Percentiles rank a stretch among this genome's conserved stretches.
phyloP scores from a whole-genome alignment of 2,113 vertebrate species.

The Mus spicilegus region DNA sequence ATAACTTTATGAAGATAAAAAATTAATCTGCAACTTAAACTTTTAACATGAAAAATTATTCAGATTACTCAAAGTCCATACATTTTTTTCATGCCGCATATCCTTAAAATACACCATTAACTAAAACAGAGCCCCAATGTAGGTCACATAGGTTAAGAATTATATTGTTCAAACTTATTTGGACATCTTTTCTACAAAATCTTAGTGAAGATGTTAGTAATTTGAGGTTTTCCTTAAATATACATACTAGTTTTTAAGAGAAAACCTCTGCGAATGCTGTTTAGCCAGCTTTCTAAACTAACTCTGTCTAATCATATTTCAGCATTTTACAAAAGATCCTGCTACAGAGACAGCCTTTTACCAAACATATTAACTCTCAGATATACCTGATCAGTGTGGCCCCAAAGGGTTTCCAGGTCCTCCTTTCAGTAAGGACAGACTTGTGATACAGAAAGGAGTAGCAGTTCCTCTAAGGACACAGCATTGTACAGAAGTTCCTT shows the following conservation, averaged over 20 bases:
- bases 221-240: constrained; percentile 46
- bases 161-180: constrained; percentile 31
- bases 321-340: neutral
- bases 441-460: neutral
- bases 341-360: neutral
- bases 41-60: neutral
- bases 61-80: neutral
- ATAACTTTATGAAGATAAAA: constrained; percentile 3
- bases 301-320: neutral
- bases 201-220: constrained; percentile 19
- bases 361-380: neutral
- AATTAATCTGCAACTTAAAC: constrained; percentile 17
- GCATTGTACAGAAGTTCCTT: neutral
- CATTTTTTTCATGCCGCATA: neutral
- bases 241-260: neutral
- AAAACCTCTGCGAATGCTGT: neutral
- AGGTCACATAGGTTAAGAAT: neutral
- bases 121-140: constrained; percentile 10
- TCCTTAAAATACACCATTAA: constrained; percentile 5
- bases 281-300: constrained; percentile 24
- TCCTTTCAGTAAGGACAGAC: neutral
- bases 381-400: neutral
- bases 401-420: neutral
- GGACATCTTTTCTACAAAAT: neutral
- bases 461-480: neutral